These are phyloP conservation scores for Seriola quinqueradiata DNA, from an alignment of 2,113 vertebrate genomes.

Conservation along the genomic window DNA sequence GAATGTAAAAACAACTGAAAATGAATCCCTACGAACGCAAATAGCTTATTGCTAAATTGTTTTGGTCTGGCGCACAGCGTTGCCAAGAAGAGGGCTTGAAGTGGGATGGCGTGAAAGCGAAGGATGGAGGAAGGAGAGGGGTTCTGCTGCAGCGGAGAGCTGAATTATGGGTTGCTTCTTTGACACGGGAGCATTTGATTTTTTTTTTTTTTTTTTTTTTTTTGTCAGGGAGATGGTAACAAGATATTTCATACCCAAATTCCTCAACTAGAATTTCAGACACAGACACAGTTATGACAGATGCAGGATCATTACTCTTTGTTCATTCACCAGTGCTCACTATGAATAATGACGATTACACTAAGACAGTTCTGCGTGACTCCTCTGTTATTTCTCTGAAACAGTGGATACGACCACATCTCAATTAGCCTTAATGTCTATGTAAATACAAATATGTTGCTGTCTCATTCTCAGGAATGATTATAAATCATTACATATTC, in stretches of 20 bases:
- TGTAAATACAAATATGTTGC: background rate
- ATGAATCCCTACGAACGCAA: constrained; percentile 68
- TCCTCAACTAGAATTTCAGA: constrained; percentile 9
- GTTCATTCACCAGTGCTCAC: constrained; percentile 4
- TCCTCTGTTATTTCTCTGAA: constrained; percentile 7
- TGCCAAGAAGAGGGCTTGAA: constrained; percentile 70
- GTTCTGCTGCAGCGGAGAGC: constrained; percentile 39
- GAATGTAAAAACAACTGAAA: constrained; percentile 75
- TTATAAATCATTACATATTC: constrained; percentile 35
- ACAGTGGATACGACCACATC: background rate
- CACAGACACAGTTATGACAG: constrained; percentile 9
- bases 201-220: constrained; percentile 5
- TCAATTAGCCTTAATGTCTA: background rate
- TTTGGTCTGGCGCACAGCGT: constrained; percentile 67
- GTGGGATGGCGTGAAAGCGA: constrained; percentile 64
- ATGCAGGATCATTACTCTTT: constrained; percentile 20
- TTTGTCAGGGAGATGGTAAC: background rate
- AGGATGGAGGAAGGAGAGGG: constrained; percentile 29
- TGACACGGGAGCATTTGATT: constrained; percentile 25
- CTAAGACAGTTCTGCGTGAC: background rate
- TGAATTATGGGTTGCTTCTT: constrained; percentile 47
- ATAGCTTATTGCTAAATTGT: constrained; percentile 75
- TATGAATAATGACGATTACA: background rate
- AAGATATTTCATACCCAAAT: constrained; percentile 20
- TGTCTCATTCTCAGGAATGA: constrained; percentile 17